Evolutionary conservation across 1,140 invertebrate genomes (phyloP), one percentile per base, ranked within the genome.

Genomic region (Neodiprion fabricii): DNA sequence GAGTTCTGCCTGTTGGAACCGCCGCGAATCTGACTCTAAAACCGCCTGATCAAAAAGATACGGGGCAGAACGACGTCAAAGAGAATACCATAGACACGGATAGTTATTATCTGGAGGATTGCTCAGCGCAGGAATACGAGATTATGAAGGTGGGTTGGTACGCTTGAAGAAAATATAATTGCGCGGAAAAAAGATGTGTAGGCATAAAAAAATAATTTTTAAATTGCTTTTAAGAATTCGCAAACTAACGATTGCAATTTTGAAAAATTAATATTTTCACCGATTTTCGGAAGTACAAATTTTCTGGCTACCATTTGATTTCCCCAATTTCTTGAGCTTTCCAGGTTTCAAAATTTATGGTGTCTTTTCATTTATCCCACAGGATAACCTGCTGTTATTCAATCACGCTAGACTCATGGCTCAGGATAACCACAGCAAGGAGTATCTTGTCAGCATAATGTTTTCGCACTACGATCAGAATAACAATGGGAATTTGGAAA

Each of bases 391-490:
- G 50, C 83, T 95, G 61, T 87, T 94, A 12, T 94, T 93, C 82
- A 93, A 94, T 81, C 94, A 94, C 83, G 92, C 92, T 11, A 90
- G 91, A 76, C 88, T 94, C 69, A 92, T 92, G 90, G 89, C 90
- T 0, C 87, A 90, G 74, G 89, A 91, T 77, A 80, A 86, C 84
- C 86, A 91, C 84, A 93, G 92, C 76, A 94, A 94, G 76, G 93
- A 94, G 76, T 94, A 93, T 80, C 85, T 95, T 21, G 93, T 94
- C 65, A 93, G 92, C 75, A 91, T 94, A 81, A 94, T 95, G 92
- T 95, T 95, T 82, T 93, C 92, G 48, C 94, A 95, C 82, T 95
- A 94, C 83, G 94, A 95, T 84, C 89, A 90, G 74, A 93, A 95
- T 84, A 93, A 92, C 78, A 91, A 95, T 83, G 93, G 92, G 40